A percentile compares a stretch with the other conserved stretches of the same genome.
phyloP scores from a whole-genome alignment of 1,140 invertebrate species.

The Tetragonula clypearis region DNA sequence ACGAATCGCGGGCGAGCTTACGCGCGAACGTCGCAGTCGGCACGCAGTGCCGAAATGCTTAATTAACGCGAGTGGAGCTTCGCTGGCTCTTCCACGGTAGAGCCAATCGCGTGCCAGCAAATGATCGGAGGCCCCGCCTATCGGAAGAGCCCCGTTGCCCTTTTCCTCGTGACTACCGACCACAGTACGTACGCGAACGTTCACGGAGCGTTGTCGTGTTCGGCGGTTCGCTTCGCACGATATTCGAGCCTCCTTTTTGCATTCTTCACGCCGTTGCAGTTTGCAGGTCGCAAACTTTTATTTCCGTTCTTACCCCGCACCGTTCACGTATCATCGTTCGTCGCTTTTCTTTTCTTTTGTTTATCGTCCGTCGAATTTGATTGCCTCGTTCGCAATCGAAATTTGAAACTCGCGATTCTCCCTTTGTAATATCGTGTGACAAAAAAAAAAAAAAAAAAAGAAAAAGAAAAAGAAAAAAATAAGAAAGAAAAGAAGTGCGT shows the following conservation, averaged over 20 bases:
- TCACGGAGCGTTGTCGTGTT: conserved; percentile 68
- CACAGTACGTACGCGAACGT: conserved; percentile 79
- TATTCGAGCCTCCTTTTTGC: conserved; percentile 4
- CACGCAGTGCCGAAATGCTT: conserved; percentile 77
- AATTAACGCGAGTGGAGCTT: conserved; percentile 73
- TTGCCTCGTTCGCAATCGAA: background rate
- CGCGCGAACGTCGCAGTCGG: conserved; percentile 56
- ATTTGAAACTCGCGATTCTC: conserved; percentile 16
- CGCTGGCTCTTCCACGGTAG: conserved; percentile 64
- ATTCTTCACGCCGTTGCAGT: background rate
- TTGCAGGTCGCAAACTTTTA: background rate
- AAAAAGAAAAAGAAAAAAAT: too few species aligned
- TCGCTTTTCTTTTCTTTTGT: too few species aligned
- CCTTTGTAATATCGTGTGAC: background rate
- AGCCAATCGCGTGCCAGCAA: conserved; percentile 66
- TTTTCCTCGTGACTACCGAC: conserved; percentile 79
- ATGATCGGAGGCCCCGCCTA: conserved; percentile 66
- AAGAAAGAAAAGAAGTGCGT: background rate
- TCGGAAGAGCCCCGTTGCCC: conserved; percentile 72
- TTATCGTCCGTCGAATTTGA: background rate
- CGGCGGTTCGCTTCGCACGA: conserved; percentile 37
- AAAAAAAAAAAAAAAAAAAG: background rate
- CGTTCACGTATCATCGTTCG: background rate
- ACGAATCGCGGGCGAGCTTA: conserved; percentile 54
- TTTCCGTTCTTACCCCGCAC: background rate